These are phyloP conservation scores for Malthinus seriepunctatus DNA, from an alignment of 2,888 invertebrate species.

Conservation along the genomic window DNA sequence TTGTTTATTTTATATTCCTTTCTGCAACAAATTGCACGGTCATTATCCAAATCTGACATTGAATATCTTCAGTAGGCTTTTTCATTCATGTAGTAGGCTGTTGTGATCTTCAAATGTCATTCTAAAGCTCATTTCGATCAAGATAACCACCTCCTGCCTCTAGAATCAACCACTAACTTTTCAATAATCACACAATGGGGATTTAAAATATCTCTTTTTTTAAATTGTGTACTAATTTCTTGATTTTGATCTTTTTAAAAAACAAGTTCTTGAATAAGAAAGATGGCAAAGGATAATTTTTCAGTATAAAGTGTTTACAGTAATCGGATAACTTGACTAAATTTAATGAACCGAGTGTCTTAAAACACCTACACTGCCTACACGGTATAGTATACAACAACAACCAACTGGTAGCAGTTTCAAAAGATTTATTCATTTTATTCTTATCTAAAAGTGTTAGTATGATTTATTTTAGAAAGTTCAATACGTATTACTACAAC, in stretches of 20 bases:
- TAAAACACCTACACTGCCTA: constrained; percentile 37
- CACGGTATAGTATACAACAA: constrained; percentile 13
- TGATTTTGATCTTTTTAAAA: constrained; percentile 1
- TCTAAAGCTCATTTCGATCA: constrained; percentile 38
- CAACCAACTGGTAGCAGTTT: constrained; percentile 23
- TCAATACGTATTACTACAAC: constrained; percentile 5
- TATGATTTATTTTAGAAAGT: constrained; percentile 18
- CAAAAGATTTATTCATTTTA: constrained; percentile 21
- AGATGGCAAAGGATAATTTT: constrained; percentile 2
- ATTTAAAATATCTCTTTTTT: constrained; percentile 25
- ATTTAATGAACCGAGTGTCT: constrained; percentile 42
- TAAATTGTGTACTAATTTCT: constrained; percentile 20
- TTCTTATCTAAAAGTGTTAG: constrained; percentile 19
- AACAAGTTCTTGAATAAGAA: not conserved
- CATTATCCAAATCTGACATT: constrained; percentile 47
- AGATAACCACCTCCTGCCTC: constrained; percentile 40
- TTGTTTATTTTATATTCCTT: constrained; percentile 6
- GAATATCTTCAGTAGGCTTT: constrained; percentile 38
- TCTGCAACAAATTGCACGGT: constrained; percentile 42
- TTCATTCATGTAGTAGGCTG: constrained; percentile 25
- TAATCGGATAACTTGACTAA: constrained; percentile 42
- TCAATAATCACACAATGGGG: constrained; percentile 39
- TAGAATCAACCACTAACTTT: constrained; percentile 36
- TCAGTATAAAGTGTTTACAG: constrained; percentile 34
- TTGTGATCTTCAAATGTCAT: constrained; percentile 40